Evolutionary conservation across 2,113 vertebrate genomes (phyloP).

Genomic region (Jaculus jaculus): DNA sequence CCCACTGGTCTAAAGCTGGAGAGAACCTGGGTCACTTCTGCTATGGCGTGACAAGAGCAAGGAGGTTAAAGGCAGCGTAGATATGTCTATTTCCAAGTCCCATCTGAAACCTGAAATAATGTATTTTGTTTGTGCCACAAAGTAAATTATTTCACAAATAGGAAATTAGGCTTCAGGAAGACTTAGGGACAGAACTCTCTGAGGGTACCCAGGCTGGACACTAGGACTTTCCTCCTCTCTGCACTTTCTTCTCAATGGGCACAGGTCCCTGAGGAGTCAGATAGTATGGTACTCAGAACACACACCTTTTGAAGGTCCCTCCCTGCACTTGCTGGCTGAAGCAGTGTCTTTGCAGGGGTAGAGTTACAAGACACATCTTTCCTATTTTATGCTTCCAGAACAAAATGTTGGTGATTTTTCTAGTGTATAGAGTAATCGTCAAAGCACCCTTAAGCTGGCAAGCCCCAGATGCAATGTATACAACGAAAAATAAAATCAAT

Average conservation of each 20-base stretch:
- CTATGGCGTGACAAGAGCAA: background rate
- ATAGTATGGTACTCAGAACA: too few relatives aligned
- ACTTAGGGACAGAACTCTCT: background rate
- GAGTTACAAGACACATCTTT: background rate
- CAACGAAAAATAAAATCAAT: slow-evolving; percentile 72
- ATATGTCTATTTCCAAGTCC: background rate
- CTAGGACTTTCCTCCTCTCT: background rate
- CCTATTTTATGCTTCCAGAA: background rate
- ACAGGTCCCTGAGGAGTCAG: background rate
- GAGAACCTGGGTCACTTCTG: background rate
- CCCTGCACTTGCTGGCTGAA: background rate
- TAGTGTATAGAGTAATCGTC: background rate
- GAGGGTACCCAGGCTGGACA: background rate
- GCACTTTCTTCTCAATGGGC: background rate
- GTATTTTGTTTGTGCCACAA: background rate
- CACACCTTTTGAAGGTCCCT: background rate
- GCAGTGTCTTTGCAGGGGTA: background rate
- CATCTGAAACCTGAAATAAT: background rate
- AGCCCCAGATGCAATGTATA: slow-evolving; percentile 39
- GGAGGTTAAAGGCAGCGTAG: background rate
- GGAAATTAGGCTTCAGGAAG: background rate
- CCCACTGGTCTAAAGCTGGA: fast-evolving
- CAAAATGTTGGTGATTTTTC: slow-evolving; percentile 28
- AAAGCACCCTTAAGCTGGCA: slow-evolving; percentile 38
- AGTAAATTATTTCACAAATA: background rate